phyloP scores from a whole-genome alignment of 2,113 vertebrate species.

The Oceanites oceanicus region DNA sequence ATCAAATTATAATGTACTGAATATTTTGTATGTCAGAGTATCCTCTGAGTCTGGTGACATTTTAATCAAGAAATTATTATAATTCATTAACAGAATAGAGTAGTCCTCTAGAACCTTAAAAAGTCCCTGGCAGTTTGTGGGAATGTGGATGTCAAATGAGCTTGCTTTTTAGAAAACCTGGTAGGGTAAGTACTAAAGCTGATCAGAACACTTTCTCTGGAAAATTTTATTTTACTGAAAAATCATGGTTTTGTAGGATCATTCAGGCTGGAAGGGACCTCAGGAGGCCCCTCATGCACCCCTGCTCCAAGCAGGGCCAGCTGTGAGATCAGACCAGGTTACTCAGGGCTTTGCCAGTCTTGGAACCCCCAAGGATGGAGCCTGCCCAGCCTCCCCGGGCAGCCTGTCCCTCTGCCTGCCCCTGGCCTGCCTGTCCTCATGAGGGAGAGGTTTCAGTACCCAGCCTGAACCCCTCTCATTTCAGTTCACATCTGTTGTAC shows the following conservation, averaged over 20 bases:
- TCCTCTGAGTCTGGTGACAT: not conserved
- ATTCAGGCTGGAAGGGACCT: not conserved
- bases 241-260: not conserved
- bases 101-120: not conserved
- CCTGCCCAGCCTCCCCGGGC: not conserved
- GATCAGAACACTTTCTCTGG: not conserved
- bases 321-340: not conserved
- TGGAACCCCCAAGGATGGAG: not conserved
- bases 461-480: accelerated
- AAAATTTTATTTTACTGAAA: not conserved
- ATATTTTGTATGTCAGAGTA: not conserved
- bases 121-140: not conserved
- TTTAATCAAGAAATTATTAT: not conserved
- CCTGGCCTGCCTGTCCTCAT: not conserved
- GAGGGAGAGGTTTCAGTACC: not conserved
- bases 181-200: not conserved
- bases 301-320: not conserved
- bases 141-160: not conserved
- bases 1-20: not conserved
- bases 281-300: not conserved
- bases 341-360: accelerated
- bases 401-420: not conserved
- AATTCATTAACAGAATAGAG: not conserved
- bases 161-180: not conserved
- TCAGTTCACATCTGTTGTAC: no score